A percentile compares a stretch with the other conserved stretches of the same genome.
phyloP scores from a whole-genome alignment of 1,140 invertebrate genomes.

The Aphis gossypii region DNA sequence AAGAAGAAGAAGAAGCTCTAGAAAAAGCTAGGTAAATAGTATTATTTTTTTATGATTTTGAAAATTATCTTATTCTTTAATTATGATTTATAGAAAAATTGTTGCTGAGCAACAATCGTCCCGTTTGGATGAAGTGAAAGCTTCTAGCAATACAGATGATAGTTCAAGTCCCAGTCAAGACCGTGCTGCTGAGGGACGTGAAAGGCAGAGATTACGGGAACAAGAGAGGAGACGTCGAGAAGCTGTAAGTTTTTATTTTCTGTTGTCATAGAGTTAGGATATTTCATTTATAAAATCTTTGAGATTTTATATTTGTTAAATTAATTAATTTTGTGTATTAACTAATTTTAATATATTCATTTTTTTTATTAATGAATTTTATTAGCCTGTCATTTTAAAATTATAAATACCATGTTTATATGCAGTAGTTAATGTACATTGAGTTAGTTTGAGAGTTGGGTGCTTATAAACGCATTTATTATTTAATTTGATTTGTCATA shows the following conservation, averaged over 20 bases:
- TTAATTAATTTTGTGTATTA: background rate
- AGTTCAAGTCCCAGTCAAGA: slow-evolving; percentile 70
- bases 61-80: background rate
- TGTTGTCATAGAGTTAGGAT: background rate
- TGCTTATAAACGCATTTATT: no score
- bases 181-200: slow-evolving; percentile 75
- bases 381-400: background rate
- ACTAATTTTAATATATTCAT: background rate
- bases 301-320: background rate
- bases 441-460: no score
- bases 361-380: background rate
- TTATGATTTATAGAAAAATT: slow-evolving; percentile 66
- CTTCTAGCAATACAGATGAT: slow-evolving; percentile 66
- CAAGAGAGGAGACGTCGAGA: slow-evolving; percentile 89
- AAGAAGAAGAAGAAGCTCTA: slow-evolving; percentile 81
- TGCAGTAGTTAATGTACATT: no score
- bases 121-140: slow-evolving; percentile 69
- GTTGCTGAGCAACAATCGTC: slow-evolving; percentile 66
- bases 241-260: slow-evolving; percentile 76
- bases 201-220: slow-evolving; percentile 79
- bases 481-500: no score
- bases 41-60: background rate
- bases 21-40: slow-evolving; percentile 71
- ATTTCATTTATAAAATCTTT: background rate
- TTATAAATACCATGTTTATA: background rate